phyloP scores from a whole-genome alignment of 2,113 vertebrate species.

The Coracopsis vasa region DNA sequence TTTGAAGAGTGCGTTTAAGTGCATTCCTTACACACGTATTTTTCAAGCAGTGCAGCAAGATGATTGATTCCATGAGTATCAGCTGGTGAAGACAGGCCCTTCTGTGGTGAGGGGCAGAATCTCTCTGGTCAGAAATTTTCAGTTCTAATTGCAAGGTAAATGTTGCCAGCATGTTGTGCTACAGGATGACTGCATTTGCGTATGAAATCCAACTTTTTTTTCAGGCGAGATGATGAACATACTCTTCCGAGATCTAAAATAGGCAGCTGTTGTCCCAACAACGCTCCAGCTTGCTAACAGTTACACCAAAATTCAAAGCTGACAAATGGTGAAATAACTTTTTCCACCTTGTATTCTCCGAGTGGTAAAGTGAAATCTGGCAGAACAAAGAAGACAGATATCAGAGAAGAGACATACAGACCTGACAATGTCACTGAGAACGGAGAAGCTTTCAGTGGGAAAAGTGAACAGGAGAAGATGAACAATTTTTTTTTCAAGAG shows the following conservation, averaged over 20 bases:
- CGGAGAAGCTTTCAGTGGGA: neutral
- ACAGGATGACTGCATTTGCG: neutral
- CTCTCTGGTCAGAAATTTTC: neutral
- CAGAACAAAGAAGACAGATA: neutral
- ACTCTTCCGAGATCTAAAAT: neutral
- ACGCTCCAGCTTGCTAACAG: neutral
- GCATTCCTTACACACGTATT: fast-evolving
- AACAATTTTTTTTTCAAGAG: neutral
- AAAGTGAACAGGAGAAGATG: neutral
- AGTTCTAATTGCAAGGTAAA: neutral
- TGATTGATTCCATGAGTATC: neutral
- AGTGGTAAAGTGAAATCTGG: neutral
- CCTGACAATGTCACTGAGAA: neutral
- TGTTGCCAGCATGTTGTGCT: neutral
- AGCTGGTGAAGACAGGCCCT: neutral
- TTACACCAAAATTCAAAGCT: neutral
- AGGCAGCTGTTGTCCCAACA: neutral
- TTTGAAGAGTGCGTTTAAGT: neutral
- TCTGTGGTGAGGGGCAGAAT: neutral
- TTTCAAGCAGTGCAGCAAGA: neutral
- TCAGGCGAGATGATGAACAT: neutral
- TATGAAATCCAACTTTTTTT: neutral
- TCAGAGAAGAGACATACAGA: neutral
- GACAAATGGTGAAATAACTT: neutral
- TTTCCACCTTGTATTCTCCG: neutral